These are phyloP conservation scores for Ascidia mentula DNA, from an alignment of 23 tunicate genomes.

Conservation along the genomic window DNA sequence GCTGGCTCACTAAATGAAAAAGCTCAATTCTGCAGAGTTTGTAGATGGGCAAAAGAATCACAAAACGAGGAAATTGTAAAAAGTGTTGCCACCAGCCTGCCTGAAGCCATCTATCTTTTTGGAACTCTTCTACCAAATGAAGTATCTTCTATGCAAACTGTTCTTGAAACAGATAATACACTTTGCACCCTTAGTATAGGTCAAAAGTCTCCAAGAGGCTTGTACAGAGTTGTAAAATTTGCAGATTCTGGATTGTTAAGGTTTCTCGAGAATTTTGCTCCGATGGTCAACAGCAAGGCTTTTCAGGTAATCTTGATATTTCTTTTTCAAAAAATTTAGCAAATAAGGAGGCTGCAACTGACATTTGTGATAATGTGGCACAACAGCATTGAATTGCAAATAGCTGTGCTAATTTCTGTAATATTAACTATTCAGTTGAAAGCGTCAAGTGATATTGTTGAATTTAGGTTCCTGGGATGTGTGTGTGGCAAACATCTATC, in stretches of 20 bases:
- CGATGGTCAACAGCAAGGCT: too few relatives aligned
- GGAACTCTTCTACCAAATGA: background rate
- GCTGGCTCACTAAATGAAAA: background rate
- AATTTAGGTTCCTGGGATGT: background rate
- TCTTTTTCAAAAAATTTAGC: too few relatives aligned
- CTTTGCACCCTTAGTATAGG: background rate
- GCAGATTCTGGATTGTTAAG: background rate
- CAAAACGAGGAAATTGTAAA: background rate
- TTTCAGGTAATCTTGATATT: too few relatives aligned
- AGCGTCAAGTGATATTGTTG: background rate
- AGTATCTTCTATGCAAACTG: background rate
- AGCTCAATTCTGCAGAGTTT: background rate
- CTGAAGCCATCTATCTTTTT: background rate
- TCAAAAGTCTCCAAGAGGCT: background rate
- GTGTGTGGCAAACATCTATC: background rate
- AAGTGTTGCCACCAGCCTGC: background rate
- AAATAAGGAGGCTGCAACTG: too few relatives aligned
- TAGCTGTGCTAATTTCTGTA: background rate
- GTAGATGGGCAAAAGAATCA: background rate
- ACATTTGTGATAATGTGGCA: too few relatives aligned
- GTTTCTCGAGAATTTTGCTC: background rate
- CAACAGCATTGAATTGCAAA: too few relatives aligned
- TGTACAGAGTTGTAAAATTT: background rate
- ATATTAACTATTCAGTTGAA: background rate
- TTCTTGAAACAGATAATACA: background rate